Evolutionary conservation across 2,113 vertebrate species (phyloP).

Genomic region (Deroptyus accipitrinus): DNA sequence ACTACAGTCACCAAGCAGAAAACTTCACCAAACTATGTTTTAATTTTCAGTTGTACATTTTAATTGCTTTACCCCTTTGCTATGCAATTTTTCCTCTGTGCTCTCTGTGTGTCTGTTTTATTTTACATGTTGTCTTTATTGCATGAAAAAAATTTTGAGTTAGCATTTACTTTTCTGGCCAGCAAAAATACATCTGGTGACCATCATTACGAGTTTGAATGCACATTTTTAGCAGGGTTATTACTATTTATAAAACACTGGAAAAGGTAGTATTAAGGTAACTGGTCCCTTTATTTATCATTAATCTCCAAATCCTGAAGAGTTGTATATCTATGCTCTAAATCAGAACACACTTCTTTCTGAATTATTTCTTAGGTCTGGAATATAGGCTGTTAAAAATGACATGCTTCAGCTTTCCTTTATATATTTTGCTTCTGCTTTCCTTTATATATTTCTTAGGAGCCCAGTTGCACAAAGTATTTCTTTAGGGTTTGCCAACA

Average conservation of each 20-base stretch:
- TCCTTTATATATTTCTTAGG: background rate
- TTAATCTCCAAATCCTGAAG: background rate
- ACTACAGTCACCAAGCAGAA: constrained; percentile 26
- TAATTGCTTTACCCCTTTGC: background rate
- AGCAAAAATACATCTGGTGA: constrained; percentile 40
- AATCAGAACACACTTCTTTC: background rate
- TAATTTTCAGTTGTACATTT: constrained; percentile 32
- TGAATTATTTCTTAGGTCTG: constrained; percentile 1
- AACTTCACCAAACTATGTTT: constrained; percentile 26
- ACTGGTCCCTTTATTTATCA: constrained; percentile 9
- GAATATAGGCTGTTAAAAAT: background rate
- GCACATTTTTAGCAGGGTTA: background rate
- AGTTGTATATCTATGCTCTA: background rate
- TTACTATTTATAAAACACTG: constrained; percentile 24
- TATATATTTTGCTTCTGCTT: background rate
- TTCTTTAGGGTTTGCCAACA: background rate
- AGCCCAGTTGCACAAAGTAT: background rate
- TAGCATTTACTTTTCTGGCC: constrained; percentile 7
- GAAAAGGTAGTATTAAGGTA: constrained; percentile 25
- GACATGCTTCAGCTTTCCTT: background rate
- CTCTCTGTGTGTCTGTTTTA: background rate
- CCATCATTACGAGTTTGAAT: constrained; percentile 13
- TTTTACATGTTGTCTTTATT: constrained; percentile 31
- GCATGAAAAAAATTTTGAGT: background rate
- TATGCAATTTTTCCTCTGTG: constrained; percentile 16